Evolutionary conservation across 1,140 invertebrate species (phyloP).

Genomic region (Hyles vespertilio): DNA sequence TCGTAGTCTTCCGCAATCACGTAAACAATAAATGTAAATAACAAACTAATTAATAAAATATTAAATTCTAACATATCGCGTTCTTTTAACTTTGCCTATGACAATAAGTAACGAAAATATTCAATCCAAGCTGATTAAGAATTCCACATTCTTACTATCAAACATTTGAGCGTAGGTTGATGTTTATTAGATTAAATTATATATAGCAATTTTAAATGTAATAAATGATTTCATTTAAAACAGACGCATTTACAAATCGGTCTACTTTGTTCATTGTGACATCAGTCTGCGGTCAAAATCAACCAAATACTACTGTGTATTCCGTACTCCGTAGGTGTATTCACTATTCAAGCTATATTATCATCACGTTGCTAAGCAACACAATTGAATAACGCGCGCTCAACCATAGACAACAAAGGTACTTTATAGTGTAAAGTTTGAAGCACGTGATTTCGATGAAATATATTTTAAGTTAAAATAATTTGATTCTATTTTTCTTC

Average conservation of each 20-base stretch:
- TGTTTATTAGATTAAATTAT: no score
- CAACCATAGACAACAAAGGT: conserved; percentile 14
- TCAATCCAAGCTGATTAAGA: neutral
- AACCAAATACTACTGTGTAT: conserved; percentile 39
- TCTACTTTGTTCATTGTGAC: conserved; percentile 18
- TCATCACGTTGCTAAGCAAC: conserved; percentile 62
- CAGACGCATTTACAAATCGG: neutral
- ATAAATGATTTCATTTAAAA: no score
- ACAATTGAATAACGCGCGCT: conserved; percentile 55
- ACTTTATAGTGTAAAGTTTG: neutral
- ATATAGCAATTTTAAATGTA: no score
- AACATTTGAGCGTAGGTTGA: neutral
- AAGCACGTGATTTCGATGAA: neutral
- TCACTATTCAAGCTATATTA: conserved; percentile 31
- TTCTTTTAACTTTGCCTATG: conserved; percentile 1
- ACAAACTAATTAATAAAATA: conserved; percentile 29
- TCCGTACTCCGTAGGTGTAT: no score
- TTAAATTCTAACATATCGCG: conserved; percentile 27
- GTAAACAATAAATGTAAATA: conserved; percentile 25
- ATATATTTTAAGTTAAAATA: no score
- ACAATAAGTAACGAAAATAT: conserved; percentile 1
- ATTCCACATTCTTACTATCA: neutral
- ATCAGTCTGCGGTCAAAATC: conserved; percentile 29
- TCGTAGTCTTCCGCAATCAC: conserved; percentile 39
- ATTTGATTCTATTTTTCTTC: no score